Percentiles rank a stretch among this genome's conserved stretches.
Conservation (phyloP, 2,113 vertebrate genomes). For the Phoxinus phoxinus region DNA sequence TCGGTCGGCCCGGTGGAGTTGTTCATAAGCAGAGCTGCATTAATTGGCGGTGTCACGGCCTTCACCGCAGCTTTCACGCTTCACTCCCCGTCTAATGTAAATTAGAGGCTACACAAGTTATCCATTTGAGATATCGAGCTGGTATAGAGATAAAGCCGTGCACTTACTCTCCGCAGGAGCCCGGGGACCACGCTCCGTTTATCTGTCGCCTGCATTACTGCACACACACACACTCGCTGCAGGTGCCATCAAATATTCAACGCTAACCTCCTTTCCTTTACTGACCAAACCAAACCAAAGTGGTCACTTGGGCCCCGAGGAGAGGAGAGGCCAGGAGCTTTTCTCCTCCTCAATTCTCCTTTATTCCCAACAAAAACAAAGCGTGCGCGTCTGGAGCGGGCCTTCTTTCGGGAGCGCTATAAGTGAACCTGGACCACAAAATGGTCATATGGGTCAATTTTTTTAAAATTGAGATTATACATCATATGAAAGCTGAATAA, state of each 20-base stretch:
- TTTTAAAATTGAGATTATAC: too few relatives aligned
- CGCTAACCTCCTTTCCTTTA: constrained; percentile 80
- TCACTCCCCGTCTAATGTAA: constrained; percentile 84
- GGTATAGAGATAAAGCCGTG: constrained; percentile 84
- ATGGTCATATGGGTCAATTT: too few relatives aligned
- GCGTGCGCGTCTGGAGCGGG: neutral
- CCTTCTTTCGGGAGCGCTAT: neutral
- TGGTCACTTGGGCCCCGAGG: constrained; percentile 34
- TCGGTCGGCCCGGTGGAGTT: neutral
- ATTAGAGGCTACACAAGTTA: constrained; percentile 87
- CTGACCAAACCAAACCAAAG: constrained; percentile 76
- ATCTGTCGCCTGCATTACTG: constrained; percentile 84
- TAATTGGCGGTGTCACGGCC: constrained; percentile 69
- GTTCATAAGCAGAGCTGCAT: constrained; percentile 58
- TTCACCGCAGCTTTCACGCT: constrained; percentile 80
- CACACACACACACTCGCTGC: constrained; percentile 76
- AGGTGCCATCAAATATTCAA: constrained; percentile 90
- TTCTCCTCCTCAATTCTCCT: constrained; percentile 1
- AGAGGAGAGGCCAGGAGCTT: constrained; percentile 40
- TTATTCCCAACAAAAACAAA: constrained; percentile 16
- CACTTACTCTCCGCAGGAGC: constrained; percentile 80
- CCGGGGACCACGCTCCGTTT: constrained; percentile 81
- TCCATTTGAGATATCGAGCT: constrained; percentile 89
- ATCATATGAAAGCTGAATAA: too few relatives aligned
- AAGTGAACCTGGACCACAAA: neutral